Evolutionary conservation across 1,140 invertebrate species (phyloP).

Genomic region (Micrasema longulum): DNA sequence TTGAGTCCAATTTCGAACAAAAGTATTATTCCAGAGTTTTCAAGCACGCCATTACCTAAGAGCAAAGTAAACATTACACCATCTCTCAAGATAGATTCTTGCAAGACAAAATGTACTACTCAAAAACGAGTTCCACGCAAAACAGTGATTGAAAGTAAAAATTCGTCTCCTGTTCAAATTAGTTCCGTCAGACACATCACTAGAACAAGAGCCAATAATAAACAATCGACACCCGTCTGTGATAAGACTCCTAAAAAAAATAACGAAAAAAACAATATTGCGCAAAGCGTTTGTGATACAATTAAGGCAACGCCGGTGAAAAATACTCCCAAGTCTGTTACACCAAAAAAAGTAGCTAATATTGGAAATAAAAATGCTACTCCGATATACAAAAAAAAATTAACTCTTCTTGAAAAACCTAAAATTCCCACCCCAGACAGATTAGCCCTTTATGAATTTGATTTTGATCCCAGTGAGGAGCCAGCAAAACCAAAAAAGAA

Average conservation of each 20-base stretch:
- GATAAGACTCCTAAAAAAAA: neutral
- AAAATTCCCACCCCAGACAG: conserved; percentile 31
- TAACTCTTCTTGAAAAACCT: conserved; percentile 19
- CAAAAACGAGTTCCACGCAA: neutral
- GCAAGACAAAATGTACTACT: neutral
- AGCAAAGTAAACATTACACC: conserved; percentile 2
- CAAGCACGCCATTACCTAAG: conserved; percentile 38
- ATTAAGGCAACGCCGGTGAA: neutral
- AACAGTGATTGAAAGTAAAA: too few relatives aligned
- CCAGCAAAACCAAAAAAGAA: conserved; percentile 48
- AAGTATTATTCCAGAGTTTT: conserved; percentile 28
- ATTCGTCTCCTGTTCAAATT: too few relatives aligned
- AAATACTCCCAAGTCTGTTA: neutral
- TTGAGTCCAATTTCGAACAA: conserved; percentile 38
- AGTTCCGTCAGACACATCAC: neutral
- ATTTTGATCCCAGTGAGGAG: conserved; percentile 45
- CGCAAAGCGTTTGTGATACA: neutral
- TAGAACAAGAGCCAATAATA: conserved; percentile 7
- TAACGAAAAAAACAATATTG: neutral
- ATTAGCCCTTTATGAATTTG: conserved; percentile 47
- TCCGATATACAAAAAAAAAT: conserved; percentile 48
- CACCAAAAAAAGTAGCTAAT: neutral
- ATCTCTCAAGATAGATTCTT: neutral
- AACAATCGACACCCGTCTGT: neutral
- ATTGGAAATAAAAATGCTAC: conserved; percentile 31